Base-by-base conservation (phyloP, 1,140 invertebrate species). In the Drosophila subobscura region DNA sequence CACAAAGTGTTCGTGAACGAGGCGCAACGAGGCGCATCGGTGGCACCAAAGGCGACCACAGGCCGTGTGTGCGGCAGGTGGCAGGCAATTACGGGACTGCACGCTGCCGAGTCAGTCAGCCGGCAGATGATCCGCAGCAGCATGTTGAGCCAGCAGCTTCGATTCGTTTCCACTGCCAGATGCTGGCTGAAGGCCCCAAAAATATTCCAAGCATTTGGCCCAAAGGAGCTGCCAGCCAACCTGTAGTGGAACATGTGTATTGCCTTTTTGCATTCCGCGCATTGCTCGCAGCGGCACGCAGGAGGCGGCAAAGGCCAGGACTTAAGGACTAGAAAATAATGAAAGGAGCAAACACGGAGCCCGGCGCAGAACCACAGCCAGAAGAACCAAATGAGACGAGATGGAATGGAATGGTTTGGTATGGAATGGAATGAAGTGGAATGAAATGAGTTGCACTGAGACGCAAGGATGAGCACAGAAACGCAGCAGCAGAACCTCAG, bases 191-290 rank as follows among this genome's bases (percentile, higher is more conserved):
- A 51, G 29, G 16, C 10, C 12, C 14, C 37, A 60, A 50, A 47
- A 50, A 47, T 66, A 88, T 88, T 78, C 67, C 78, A 76, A 86
- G 60, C 58, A 88, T 88, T 88, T 20, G 0, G 16, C 16, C 16
- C 16, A 20, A 20, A 20, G 16, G 16, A 20, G 16, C 16, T 20
- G 16, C 16, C 16, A 20, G 16, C 25, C 25, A 27, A 27, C 64
- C n/a, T n/a, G 29, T 23, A 16, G 45, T 22, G 50, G 51, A 60
- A 54, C 49, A 46, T 64, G 23, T 68, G 72, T 42, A 45, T 68
- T 75, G 83, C 75, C 76, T 78, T 79, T 88, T 81, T 76, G 84
- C 83, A 88, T 88, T 88, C 83, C 75, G 53, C 71, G 68, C 61
- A 76, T 76, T 78, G 51, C 58, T 65, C 68, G 0, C 33, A 37